Evolutionary conservation across 2,113 vertebrate genomes (phyloP).

Genomic region (Trichechus manatus): DNA sequence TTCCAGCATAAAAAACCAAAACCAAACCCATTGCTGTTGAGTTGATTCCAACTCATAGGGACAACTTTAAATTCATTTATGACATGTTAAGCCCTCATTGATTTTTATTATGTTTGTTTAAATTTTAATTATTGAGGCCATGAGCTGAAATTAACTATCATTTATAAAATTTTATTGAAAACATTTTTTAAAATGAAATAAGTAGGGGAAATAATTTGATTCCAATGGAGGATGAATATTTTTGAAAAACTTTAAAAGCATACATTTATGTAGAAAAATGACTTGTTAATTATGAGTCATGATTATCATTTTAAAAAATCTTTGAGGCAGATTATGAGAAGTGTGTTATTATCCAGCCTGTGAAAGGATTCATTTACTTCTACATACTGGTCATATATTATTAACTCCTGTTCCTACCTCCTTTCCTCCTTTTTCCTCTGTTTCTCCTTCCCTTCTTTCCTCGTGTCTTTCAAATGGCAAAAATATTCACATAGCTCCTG

Average conservation of each 20-base stretch:
- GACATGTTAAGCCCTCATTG: not conserved
- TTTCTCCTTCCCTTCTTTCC: not conserved
- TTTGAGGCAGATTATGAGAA: not conserved
- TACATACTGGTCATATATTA: not conserved
- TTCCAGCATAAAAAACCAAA: not conserved
- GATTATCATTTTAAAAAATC: not conserved
- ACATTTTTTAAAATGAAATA: not conserved
- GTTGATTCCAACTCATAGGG: too few relatives aligned
- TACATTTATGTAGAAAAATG: not conserved
- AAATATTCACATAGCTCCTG: not conserved
- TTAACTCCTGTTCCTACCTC: not conserved
- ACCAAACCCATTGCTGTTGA: too few relatives aligned
- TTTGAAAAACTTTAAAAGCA: not conserved
- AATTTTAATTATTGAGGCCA: slow-evolving; percentile 10
- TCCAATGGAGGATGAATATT: not conserved
- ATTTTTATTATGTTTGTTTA: slow-evolving; percentile 20
- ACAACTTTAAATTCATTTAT: not conserved
- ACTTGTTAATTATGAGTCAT: not conserved
- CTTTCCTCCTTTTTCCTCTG: not conserved
- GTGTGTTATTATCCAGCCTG: not conserved
- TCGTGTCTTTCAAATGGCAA: not conserved
- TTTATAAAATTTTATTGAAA: not conserved
- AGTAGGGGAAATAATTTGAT: not conserved
- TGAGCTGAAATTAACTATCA: not conserved
- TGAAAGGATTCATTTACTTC: not conserved